Evolutionary conservation across 2,113 vertebrate genomes (phyloP).

Genomic region (Phalacrocorax aristotelis): DNA sequence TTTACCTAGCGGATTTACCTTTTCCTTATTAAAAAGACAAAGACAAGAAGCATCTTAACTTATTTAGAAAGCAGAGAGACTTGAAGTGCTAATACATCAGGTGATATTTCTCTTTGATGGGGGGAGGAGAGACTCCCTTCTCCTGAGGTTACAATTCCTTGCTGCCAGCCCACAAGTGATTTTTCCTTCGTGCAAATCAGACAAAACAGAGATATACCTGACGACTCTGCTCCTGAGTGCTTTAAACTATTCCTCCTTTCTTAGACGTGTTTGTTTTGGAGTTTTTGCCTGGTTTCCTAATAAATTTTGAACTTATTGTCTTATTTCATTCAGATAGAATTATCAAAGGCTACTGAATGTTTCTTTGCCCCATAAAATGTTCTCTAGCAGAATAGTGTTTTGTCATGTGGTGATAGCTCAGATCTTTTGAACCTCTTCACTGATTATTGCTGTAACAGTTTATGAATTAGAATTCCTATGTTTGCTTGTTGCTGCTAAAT

Average conservation of each 20-base stretch:
- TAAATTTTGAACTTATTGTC: not conserved
- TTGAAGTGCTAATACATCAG: not conserved
- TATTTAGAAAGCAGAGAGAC: not conserved
- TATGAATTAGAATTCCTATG: not conserved
- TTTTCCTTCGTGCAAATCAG: not conserved
- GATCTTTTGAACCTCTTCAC: not conserved
- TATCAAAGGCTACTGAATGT: not conserved
- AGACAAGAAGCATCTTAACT: not conserved
- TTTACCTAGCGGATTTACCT: not conserved
- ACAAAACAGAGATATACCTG: not conserved
- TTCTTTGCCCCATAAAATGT: not conserved
- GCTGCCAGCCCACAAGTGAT: not conserved
- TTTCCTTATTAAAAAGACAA: not conserved
- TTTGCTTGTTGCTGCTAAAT: not conserved
- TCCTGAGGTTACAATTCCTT: constrained; percentile 4
- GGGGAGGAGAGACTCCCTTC: not conserved
- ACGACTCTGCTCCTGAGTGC: not conserved
- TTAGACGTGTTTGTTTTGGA: not conserved
- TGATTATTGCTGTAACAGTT: not conserved
- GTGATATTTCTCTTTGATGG: not conserved
- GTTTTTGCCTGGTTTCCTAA: not conserved
- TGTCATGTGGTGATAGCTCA: not conserved
- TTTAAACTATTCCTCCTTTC: not conserved
- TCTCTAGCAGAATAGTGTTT: not conserved
- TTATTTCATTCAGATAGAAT: not conserved